These are phyloP conservation scores for Galerucella nymphaeae DNA, from an alignment of 2,888 invertebrate species.

Conservation along the genomic window DNA sequence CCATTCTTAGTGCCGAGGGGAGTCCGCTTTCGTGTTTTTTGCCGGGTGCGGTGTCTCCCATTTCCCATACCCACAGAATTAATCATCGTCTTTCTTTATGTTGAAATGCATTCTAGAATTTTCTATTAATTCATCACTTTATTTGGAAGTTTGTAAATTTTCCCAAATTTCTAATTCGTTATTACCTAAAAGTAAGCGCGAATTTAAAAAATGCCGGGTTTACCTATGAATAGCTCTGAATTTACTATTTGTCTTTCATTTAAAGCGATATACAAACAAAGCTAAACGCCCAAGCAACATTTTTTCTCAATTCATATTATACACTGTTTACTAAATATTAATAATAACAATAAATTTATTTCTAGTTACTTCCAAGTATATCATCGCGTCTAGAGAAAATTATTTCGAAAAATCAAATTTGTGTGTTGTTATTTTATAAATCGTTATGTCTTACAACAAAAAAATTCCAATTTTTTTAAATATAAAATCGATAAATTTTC, in stretches of 20 bases:
- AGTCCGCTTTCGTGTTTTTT: slow-evolving; percentile 58
- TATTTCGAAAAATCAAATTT: background rate
- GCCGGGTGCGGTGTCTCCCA: slow-evolving; percentile 55
- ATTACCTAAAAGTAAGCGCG: too few relatives aligned
- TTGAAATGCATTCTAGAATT: slow-evolving; percentile 14
- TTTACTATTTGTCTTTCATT: too few relatives aligned
- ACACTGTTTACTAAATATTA: background rate
- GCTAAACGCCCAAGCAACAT: background rate
- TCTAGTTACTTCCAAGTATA: background rate
- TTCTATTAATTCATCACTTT: slow-evolving; percentile 14
- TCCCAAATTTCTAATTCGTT: too few relatives aligned
- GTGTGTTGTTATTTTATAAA: background rate
- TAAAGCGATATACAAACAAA: too few relatives aligned
- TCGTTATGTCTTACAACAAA: background rate
- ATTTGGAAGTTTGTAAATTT: too few relatives aligned
- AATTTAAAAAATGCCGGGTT: too few relatives aligned
- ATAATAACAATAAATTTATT: background rate
- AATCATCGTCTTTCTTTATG: slow-evolving; percentile 31
- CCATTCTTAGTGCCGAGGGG: slow-evolving; percentile 64
- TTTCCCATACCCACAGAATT: slow-evolving; percentile 38
- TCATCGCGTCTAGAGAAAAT: background rate
- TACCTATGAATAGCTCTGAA: too few relatives aligned
- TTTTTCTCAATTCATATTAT: background rate
- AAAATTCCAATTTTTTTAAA: background rate
- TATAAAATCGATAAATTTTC: slow-evolving; percentile 44